Percentiles rank a stretch among this genome's conserved stretches.
Conservation (phyloP, 2,888 invertebrate genomes). For the Amphipyra tragopoginis region DNA sequence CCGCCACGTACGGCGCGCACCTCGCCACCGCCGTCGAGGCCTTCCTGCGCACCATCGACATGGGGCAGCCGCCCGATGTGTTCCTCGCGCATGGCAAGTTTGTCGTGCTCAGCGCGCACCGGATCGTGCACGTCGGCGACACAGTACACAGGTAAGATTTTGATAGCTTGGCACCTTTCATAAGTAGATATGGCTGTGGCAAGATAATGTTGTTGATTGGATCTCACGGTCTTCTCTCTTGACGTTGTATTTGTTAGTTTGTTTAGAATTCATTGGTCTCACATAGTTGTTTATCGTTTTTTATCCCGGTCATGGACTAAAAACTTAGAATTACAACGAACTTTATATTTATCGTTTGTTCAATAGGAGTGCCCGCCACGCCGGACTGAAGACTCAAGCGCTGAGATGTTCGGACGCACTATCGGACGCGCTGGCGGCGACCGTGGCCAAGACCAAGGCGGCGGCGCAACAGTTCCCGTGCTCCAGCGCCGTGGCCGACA, state of each 20-base stretch:
- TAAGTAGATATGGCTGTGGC: no score
- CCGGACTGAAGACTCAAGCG: slow-evolving; percentile 93
- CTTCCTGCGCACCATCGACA: slow-evolving; percentile 97
- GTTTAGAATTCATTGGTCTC: no score
- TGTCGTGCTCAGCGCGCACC: slow-evolving; percentile 97
- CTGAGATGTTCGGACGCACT: slow-evolving; percentile 94
- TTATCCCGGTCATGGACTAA: no score
- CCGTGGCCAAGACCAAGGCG: slow-evolving; percentile 96
- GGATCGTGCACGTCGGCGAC: slow-evolving; percentile 98
- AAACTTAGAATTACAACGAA: no score
- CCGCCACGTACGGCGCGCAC: slow-evolving; percentile 95
- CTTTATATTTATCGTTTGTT: neutral
- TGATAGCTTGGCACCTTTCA: neutral
- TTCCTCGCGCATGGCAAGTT: slow-evolving; percentile 98
- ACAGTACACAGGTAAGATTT: slow-evolving; percentile 92
- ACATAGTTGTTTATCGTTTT: no score
- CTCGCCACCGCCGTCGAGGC: slow-evolving; percentile 97
- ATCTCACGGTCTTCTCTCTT: no score
- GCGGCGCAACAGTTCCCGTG: slow-evolving; percentile 98
- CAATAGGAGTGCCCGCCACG: slow-evolving; percentile 93
- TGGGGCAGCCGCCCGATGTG: slow-evolving; percentile 97
- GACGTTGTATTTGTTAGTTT: no score
- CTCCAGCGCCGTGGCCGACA: slow-evolving; percentile 96
- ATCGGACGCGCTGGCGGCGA: slow-evolving; percentile 94
- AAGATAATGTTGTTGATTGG: no score